Percentiles rank a stretch among this genome's conserved stretches.
Conservation (phyloP, 2,113 vertebrate genomes). For the Holacanthus passer region DNA sequence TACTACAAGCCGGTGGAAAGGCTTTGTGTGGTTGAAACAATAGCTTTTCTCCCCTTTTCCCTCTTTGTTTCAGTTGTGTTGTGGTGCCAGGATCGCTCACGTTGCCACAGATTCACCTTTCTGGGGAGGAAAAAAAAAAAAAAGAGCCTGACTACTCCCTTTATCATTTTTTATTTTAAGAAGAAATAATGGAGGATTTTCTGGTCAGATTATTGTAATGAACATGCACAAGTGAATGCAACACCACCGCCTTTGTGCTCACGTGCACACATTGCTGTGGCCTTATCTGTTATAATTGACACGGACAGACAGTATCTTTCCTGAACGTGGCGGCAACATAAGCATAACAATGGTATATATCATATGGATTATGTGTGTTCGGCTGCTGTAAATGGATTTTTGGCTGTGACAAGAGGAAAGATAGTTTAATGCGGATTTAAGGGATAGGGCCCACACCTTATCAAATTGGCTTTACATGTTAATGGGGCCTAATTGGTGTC, state of each 20-base stretch:
- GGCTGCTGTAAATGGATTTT: constrained; percentile 80
- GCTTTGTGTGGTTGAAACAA: constrained; percentile 78
- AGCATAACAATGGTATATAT: constrained; percentile 84
- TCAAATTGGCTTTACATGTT: constrained; percentile 90
- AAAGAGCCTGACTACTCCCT: constrained; percentile 33
- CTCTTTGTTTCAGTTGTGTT: constrained; percentile 68
- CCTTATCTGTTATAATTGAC: constrained; percentile 76
- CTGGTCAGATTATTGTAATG: constrained; percentile 72
- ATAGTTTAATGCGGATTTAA: constrained; percentile 85
- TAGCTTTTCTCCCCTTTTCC: constrained; percentile 61
- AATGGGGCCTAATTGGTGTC: constrained; percentile 88
- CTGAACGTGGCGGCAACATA: constrained; percentile 78
- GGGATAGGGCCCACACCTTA: constrained; percentile 84
- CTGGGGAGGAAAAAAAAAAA: neutral
- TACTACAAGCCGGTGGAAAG: constrained; percentile 57
- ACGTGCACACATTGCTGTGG: constrained; percentile 54
- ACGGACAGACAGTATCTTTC: constrained; percentile 76
- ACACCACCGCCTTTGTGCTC: constrained; percentile 66
- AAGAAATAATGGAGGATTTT: constrained; percentile 67
- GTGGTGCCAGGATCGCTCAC: constrained; percentile 39
- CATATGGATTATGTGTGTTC: constrained; percentile 86
- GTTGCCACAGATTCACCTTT: constrained; percentile 60
- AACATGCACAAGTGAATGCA: constrained; percentile 54
- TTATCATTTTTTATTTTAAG: constrained; percentile 49
- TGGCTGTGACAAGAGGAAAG: constrained; percentile 77